Conservation (phyloP, 2,888 invertebrate species). For the Shargacucullia verbasci region DNA sequence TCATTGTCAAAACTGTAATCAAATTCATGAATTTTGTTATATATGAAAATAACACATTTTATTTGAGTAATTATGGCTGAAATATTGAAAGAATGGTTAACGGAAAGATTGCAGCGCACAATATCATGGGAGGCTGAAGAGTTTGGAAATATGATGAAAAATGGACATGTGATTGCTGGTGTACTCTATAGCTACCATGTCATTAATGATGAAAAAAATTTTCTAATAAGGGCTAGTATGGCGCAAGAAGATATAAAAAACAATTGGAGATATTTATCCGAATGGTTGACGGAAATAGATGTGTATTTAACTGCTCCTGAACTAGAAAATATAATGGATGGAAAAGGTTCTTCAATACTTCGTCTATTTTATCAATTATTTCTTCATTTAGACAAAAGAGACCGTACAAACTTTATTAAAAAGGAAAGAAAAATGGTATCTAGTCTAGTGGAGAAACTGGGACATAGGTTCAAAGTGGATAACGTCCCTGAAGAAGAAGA, state of each 20-base stretch:
- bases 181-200: constrained; percentile 89
- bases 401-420: constrained; percentile 87
- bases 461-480: constrained; percentile 76
- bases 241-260: constrained; percentile 78
- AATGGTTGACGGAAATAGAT: constrained; percentile 87
- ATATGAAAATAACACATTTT: constrained; percentile 13
- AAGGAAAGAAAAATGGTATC: constrained; percentile 82
- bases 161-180: constrained; percentile 88
- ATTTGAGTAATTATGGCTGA: constrained; percentile 82
- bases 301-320: constrained; percentile 81
- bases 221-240: constrained; percentile 78
- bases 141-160: constrained; percentile 88
- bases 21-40: constrained; percentile 14
- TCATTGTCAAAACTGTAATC: not conserved
- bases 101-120: constrained; percentile 86
- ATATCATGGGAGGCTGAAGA: constrained; percentile 87
- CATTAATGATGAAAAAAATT: constrained; percentile 88
- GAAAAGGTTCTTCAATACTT: constrained; percentile 84
- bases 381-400: constrained; percentile 89
- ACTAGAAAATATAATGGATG: constrained; percentile 83
- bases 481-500: constrained; percentile 71
- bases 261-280: constrained; percentile 85
- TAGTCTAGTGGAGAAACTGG: constrained; percentile 76
- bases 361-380: constrained; percentile 90
- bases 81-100: constrained; percentile 90